phyloP scores from a whole-genome alignment of 2,888 invertebrate genomes.

The Cheilosia pagana region DNA sequence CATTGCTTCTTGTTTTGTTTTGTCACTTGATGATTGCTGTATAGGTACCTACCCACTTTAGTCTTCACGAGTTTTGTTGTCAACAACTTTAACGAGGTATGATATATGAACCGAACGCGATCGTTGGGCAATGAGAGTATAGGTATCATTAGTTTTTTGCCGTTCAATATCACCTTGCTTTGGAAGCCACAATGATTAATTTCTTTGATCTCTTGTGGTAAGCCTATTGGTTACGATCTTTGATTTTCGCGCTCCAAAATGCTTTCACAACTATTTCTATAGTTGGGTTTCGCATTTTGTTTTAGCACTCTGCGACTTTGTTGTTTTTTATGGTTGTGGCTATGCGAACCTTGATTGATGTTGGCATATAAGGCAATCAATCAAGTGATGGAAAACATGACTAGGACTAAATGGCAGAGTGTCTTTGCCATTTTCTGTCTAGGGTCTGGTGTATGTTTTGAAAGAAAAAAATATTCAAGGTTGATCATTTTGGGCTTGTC shows the following conservation, averaged over 20 bases:
- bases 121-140: neutral
- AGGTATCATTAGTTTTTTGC: neutral
- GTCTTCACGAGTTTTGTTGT: no score
- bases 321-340: neutral
- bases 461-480: neutral
- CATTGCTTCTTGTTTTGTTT: neutral
- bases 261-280: slow-evolving; percentile 5
- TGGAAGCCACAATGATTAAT: slow-evolving; percentile 8
- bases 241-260: slow-evolving; percentile 7
- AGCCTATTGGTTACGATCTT: neutral
- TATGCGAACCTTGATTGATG: neutral
- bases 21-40: neutral
- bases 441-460: neutral
- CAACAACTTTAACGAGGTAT: neutral
- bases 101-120: no score
- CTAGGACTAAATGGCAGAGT: neutral
- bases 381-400: neutral
- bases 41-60: neutral
- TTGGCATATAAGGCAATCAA: neutral
- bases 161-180: neutral
- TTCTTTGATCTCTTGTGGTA: slow-evolving; percentile 5
- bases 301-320: neutral
- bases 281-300: neutral
- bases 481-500: no score
- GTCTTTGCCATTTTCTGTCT: neutral